Evolutionary conservation across 2,888 invertebrate genomes (phyloP), one percentile per base, ranked within the genome.

Genomic region (Harmothoe impar): DNA sequence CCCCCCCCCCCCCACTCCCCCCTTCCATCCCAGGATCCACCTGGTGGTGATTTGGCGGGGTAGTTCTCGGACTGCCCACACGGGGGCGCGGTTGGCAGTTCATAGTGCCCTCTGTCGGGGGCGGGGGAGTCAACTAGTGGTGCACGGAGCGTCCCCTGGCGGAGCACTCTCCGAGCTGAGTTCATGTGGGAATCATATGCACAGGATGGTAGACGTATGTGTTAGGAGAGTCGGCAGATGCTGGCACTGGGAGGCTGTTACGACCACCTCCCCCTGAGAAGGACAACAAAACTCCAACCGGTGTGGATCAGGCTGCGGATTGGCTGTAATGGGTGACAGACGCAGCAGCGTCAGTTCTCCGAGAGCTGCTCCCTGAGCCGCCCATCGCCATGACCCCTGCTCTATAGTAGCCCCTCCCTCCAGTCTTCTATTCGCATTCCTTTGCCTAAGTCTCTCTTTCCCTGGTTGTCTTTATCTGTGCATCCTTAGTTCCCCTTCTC

Each of bases 271-370:
- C 84, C 77, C 31, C 77, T 20, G 77, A 77, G 84, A 84, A 35
- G 52, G 10, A 43, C 84, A 84, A 84, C 84, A 84, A 84, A 33
- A 84, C 77, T 25, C 29, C 77, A 25, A 29, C 77, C 77, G 77
- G 77, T 25, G 17, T 77, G 29, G 43, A 43, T 15, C 29, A 20
- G 77, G 31, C 29, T 43, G 43, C 77, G 25, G 77, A 77, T 84
- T 84, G 84, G 84, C 43, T 84, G 84, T 84, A 84, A 84, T 84
- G 84, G 84, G 33, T 84, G 23, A 12, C 84, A 84, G 84, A 52
- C 84, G 33, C 17, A 43, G 5, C 43, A 43, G 43, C 43, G 43
- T 43, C 43, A 43, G 43, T 43, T 43, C 43, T 43, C 43, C 10
- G 43, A 43, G 43, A 33, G 78, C 33, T 43, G n/a, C 84, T 84